These are phyloP conservation scores for Wasmannia auropunctata DNA, from an alignment of 1,140 invertebrate genomes.

Conservation along the genomic window DNA sequence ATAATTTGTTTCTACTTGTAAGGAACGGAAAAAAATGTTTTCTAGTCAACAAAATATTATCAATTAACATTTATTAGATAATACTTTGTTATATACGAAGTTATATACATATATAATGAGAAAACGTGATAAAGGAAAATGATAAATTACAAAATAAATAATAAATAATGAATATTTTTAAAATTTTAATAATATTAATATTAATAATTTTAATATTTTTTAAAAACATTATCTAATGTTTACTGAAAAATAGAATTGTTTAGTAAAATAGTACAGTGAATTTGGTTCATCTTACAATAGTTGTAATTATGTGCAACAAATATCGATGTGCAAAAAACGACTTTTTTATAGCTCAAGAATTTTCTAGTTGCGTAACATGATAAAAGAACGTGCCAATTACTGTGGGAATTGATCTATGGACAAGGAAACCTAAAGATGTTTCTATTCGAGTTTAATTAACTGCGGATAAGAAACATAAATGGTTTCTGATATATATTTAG, in stretches of 20 bases:
- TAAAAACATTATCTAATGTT: neutral
- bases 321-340: neutral
- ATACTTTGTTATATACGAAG: too few species aligned
- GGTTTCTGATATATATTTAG: neutral
- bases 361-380: slow-evolving; percentile 1
- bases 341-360: neutral
- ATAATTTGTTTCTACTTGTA: neutral
- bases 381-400: neutral
- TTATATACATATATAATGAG: neutral
- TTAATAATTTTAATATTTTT: too few species aligned
- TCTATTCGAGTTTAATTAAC: neutral
- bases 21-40: neutral
- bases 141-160: neutral
- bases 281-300: neutral
- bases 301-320: neutral
- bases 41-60: neutral
- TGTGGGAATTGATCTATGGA: neutral
- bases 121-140: neutral
- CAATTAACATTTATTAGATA: neutral
- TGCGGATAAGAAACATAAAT: neutral
- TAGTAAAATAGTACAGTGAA: neutral
- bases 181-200: too few species aligned
- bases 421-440: neutral
- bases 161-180: too few species aligned
- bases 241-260: neutral